A percentile compares a stretch with the other conserved stretches of the same genome.
Conservation (phyloP, 2,888 invertebrate genomes). For the Galerucella pusilla region DNA sequence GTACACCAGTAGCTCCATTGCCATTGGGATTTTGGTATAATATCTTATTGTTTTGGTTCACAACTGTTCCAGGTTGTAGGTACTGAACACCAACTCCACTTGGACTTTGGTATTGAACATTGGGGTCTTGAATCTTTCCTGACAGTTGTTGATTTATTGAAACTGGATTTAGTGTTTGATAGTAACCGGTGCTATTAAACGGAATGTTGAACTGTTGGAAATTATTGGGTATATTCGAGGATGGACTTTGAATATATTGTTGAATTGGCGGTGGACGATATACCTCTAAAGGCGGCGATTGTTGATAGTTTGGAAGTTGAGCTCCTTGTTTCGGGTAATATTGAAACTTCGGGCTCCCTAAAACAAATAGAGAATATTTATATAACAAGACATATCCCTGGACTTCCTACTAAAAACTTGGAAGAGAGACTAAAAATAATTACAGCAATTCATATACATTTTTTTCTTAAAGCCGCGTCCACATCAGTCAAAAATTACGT, state of each 20-base stretch:
- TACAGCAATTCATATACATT: no score
- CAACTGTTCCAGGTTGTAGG: neutral
- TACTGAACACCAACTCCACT: neutral
- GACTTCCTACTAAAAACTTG: no score
- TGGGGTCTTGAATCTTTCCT: conserved; percentile 40
- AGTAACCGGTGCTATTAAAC: conserved; percentile 45
- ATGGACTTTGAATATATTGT: conserved; percentile 35
- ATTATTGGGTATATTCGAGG: conserved; percentile 48
- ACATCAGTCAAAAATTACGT: no score
- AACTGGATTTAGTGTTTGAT: conserved; percentile 49
- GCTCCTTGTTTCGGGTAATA: conserved; percentile 42
- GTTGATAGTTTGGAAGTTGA: conserved; percentile 41
- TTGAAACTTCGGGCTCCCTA: conserved; percentile 31
- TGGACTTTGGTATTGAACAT: neutral
- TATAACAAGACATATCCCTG: neutral
- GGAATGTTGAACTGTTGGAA: conserved; percentile 52
- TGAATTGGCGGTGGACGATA: conserved; percentile 29
- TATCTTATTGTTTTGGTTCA: conserved; percentile 8
- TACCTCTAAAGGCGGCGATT: conserved; percentile 42
- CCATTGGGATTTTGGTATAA: neutral
- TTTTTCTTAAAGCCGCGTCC: no score
- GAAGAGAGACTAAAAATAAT: no score
- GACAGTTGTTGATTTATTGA: conserved; percentile 50
- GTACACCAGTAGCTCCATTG: neutral
- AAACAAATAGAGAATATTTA: neutral